Conservation (phyloP, 2,113 vertebrate genomes). For the Sinocyclocheilus anophthalmus region DNA sequence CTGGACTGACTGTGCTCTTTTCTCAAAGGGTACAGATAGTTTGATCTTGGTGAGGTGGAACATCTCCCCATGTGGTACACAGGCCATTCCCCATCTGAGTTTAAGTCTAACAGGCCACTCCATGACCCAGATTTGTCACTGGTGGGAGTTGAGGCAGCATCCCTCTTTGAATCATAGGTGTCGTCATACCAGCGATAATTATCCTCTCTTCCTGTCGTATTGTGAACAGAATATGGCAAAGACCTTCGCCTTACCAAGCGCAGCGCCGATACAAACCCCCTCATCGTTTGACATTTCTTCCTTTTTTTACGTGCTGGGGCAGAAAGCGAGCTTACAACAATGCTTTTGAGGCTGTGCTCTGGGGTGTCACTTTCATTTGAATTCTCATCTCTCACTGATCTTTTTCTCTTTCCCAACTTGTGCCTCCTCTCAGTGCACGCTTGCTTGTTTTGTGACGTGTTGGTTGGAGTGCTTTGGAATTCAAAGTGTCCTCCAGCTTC, state of each 20-base stretch:
- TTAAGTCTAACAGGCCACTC: constrained; percentile 59
- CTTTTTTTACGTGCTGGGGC: constrained; percentile 66
- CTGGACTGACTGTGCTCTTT: constrained; percentile 63
- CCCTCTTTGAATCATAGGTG: constrained; percentile 59
- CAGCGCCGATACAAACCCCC: constrained; percentile 49
- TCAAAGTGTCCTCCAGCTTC: constrained; percentile 72
- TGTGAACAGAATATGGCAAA: constrained; percentile 45
- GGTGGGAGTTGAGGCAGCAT: constrained; percentile 54
- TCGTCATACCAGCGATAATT: constrained; percentile 55
- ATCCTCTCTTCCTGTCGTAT: constrained; percentile 35
- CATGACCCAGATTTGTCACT: constrained; percentile 60
- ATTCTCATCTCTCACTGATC: constrained; percentile 65
- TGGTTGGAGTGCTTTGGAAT: constrained; percentile 65
- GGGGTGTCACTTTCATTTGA: constrained; percentile 68
- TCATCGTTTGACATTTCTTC: constrained; percentile 66
- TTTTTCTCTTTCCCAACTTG: constrained; percentile 66
- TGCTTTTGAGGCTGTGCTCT: constrained; percentile 70
- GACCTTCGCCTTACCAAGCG: constrained; percentile 62
- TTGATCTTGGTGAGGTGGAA: constrained; percentile 60
- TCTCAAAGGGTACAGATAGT: constrained; percentile 59
- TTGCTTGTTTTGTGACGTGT: constrained; percentile 63
- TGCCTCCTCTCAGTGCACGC: constrained; percentile 58
- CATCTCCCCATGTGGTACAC: constrained; percentile 57
- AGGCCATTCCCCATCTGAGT: constrained; percentile 59
- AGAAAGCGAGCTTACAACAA: constrained; percentile 73